Evolutionary conservation across 2,797 vertebrate species (phyloP).

Genomic region (Balearica regulorum): DNA sequence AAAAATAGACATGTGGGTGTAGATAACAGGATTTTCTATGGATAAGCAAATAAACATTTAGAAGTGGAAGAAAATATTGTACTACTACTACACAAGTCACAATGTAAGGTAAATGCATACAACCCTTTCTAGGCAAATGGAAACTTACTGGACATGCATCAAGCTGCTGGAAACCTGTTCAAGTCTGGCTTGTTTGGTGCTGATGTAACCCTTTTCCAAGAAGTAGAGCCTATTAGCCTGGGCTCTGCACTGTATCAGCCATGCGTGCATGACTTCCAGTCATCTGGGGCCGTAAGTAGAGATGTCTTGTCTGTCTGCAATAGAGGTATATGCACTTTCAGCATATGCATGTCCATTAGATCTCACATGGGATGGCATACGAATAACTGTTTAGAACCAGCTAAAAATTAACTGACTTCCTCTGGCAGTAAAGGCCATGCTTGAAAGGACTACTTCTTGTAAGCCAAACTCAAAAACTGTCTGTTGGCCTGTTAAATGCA

Average conservation of each 20-base stretch:
- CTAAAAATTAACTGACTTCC: background rate
- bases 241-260: background rate
- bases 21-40: background rate
- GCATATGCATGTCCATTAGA: background rate
- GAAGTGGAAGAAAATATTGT: background rate
- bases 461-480: background rate
- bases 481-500: background rate
- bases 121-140: background rate
- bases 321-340: background rate
- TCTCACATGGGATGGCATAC: fast-evolving
- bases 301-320: background rate
- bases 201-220: background rate
- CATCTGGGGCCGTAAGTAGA: background rate
- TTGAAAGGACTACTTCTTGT: background rate
- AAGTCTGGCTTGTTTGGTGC: background rate
- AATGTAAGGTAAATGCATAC: background rate
- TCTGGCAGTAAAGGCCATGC: background rate
- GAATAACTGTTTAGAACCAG: background rate
- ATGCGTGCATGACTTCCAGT: background rate
- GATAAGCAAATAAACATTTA: background rate
- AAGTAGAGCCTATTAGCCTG: background rate
- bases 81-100: background rate
- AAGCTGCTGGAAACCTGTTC: background rate
- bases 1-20: background rate
- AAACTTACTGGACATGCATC: background rate